Base-by-base conservation (phyloP, 2,113 vertebrate genomes). In the Piaya cayana region DNA sequence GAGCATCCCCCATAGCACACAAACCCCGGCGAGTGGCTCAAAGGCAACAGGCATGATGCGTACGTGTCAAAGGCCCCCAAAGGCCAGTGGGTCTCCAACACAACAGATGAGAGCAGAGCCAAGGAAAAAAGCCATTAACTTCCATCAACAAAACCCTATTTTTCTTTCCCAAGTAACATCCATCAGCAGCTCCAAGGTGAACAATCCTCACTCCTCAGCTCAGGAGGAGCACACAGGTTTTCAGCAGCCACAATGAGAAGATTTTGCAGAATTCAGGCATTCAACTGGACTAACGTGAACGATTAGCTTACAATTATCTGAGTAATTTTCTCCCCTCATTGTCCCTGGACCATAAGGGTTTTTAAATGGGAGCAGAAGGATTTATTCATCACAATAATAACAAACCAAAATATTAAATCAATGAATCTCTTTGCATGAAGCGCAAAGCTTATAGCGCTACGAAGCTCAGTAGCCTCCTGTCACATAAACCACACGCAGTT, bases 341-440 rank as follows among this genome's bases (percentile, higher is more conserved):
- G 89, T 96, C 87, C 91, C 77, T 11, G 4, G 85, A 78, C 90
- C 88, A 26, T 62, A 82, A 88, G 71, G 71, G 72, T 59, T 97
- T 96, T 84, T 74, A 85, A 91, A 92, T 52, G 87, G 16, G 68
- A 94, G 90, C 82, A 90, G 92, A 90, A 91, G 91, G 95, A 97
- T 97, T 95, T 97, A 96, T 93, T 93, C 92, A 91, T 90, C 89
- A 90, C 91, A 92, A 90, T 77, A 92, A 94, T 50, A 95, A 95
- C 88, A 90, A 93, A 96, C 26, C 1, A 32, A 95, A 95, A 95
- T 97, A 95, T 95, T 87, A 96, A 95, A 96, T 95, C 95, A 81
- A 92, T 96, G 83, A 92, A 93, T 96, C 94, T 95, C 85, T 89
- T 95, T 82, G 82, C 88, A 60, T 37, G 88, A 81, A 85, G 88